These are phyloP conservation scores for Orchestia grillus DNA, from an alignment of 1,140 invertebrate genomes.

Conservation along the genomic window DNA sequence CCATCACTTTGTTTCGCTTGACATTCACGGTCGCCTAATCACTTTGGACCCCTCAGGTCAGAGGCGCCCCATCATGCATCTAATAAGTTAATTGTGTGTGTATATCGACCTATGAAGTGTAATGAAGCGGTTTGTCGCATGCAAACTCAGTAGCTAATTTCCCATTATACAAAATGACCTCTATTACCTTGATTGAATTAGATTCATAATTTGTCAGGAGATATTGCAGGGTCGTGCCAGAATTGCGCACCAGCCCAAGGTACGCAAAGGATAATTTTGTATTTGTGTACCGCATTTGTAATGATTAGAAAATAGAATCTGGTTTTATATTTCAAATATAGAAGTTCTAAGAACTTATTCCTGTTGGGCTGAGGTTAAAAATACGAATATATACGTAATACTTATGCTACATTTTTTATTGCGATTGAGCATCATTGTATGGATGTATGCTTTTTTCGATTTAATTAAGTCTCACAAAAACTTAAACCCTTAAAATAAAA, in stretches of 20 bases:
- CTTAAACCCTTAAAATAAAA: too few species aligned
- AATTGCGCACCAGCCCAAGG: not conserved
- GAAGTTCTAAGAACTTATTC: too few species aligned
- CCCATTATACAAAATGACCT: slow-evolving; percentile 12
- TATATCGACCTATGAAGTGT: not conserved
- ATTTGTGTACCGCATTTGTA: not conserved
- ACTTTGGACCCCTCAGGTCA: not conserved
- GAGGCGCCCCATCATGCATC: not conserved
- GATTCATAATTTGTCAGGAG: not conserved
- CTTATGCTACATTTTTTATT: too few species aligned
- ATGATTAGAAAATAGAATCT: too few species aligned
- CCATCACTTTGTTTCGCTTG: not conserved
- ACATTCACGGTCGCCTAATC: not conserved
- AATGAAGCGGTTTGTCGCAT: not conserved
- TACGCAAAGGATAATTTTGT: not conserved
- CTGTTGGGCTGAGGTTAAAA: too few species aligned
- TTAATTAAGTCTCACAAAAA: too few species aligned
- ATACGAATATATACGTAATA: too few species aligned
- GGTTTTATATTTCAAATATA: too few species aligned
- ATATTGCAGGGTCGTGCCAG: not conserved
- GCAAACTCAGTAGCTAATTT: not conserved
- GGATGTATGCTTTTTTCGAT: too few species aligned
- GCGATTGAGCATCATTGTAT: too few species aligned
- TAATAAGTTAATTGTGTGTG: not conserved
- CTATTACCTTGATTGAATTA: slow-evolving; percentile 38